phyloP scores from a whole-genome alignment of 2,888 invertebrate species.

The Magallana nippona region DNA sequence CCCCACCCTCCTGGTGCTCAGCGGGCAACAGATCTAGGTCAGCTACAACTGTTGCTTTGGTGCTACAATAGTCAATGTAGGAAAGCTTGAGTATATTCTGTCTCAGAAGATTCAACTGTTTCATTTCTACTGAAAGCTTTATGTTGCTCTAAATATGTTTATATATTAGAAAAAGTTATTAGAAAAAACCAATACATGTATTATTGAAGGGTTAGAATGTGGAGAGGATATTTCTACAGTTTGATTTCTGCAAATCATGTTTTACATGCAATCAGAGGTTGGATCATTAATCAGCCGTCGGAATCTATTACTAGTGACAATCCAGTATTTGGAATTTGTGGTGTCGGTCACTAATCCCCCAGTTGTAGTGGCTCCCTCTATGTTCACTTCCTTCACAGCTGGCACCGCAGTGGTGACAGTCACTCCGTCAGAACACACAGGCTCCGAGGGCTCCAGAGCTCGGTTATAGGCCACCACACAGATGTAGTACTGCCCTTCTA shows the following conservation, averaged over 20 bases:
- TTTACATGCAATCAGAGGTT: constrained; percentile 56
- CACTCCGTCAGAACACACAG: constrained; percentile 70
- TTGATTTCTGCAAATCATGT: constrained; percentile 47
- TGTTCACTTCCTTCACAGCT: constrained; percentile 52
- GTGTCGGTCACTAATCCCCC: constrained; percentile 58
- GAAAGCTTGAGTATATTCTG: no score
- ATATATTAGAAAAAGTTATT: no score
- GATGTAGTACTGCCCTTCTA: constrained; percentile 60
- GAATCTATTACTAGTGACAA: constrained; percentile 53
- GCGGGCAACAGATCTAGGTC: constrained; percentile 46
- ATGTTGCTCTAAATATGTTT: no score
- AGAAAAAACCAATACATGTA: no score
- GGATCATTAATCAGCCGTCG: constrained; percentile 49
- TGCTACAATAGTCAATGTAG: constrained; percentile 34
- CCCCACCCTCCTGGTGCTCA: constrained; percentile 39
- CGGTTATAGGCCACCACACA: constrained; percentile 69
- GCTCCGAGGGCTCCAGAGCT: constrained; percentile 61
- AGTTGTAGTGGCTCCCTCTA: constrained; percentile 54
- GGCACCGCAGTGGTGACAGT: constrained; percentile 57
- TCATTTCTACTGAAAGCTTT: no score
- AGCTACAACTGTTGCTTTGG: constrained; percentile 49
- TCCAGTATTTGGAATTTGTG: constrained; percentile 48
- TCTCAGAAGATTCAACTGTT: no score
- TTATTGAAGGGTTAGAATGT: no score
- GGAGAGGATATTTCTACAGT: background rate